Base-by-base conservation (phyloP, 2,797 vertebrate species). In the Galagoides demidoff region DNA sequence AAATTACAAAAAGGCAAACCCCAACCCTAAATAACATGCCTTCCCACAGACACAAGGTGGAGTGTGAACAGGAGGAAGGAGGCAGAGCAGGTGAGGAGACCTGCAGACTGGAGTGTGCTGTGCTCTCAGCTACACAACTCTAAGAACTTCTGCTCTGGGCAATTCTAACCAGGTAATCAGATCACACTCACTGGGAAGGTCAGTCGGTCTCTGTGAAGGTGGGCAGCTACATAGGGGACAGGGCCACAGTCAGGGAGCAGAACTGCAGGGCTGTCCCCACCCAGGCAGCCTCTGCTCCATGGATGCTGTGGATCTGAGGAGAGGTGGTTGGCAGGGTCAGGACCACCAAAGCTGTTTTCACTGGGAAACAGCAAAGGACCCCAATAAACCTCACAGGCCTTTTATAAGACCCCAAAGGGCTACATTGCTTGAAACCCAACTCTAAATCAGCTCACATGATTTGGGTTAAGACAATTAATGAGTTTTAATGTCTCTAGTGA, bases 181-280 rank as follows among this genome's bases (percentile, higher is more conserved):
- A 17, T 0, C 3, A 31, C 34, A 77, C 17, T 90, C 22, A 10
- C 27, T 2, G 37, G 39, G 52, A 43, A 13, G 20, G 22, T 8
- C 1, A 27, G 27, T 39, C 59, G 45, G 59, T 7, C 34, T 17
- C 27, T 3, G 16, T 8, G 82, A 20, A 63, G 84, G 52, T 8
- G 55, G 19, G 25, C 45, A 12, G 19, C 49, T 17, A 4, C 3
- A 1, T 6, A 23, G 25, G 37, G 10, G 37, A 19, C 7, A 5
- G 5, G 82, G 63, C 52, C 2, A 23, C 17, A 49, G 19, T 10
- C 13, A 37, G 22, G 13, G 49, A 17, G 9, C 19, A 5, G 27
- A 13, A 11, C 19, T 0, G 0, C 1, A 2, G 43, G 6, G 20
- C 17, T 7, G 5, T 7, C 29, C 31, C 23, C 20, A 19, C 31